phyloP scores from a whole-genome alignment of 2,888 invertebrate species.

The Clunio marinus region DNA sequence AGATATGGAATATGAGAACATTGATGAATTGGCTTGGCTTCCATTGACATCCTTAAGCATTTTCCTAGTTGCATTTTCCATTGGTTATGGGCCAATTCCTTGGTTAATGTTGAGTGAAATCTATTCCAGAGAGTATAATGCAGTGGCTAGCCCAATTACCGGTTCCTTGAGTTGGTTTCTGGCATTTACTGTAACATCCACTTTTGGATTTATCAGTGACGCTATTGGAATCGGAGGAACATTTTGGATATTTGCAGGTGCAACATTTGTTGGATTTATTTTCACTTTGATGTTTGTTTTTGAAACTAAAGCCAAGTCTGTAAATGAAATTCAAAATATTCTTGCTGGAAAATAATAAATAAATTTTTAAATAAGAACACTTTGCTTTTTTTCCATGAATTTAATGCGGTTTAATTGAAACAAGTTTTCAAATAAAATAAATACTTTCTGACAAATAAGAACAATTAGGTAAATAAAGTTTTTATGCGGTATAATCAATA shows the following conservation, averaged over 20 bases:
- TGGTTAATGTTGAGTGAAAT: conserved; percentile 73
- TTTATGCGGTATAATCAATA: too few relatives aligned
- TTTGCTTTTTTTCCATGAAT: too few relatives aligned
- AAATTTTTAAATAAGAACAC: too few relatives aligned
- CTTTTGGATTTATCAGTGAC: conserved; percentile 55
- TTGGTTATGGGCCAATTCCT: conserved; percentile 76
- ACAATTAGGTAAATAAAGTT: too few relatives aligned
- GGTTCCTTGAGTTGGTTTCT: conserved; percentile 73
- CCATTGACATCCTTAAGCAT: conserved; percentile 64
- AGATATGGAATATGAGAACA: conserved; percentile 40
- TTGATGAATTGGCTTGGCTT: too few relatives aligned
- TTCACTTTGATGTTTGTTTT: conserved; percentile 58
- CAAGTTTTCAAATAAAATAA: too few relatives aligned
- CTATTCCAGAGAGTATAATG: conserved; percentile 67
- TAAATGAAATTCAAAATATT: conserved; percentile 56
- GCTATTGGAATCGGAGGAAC: conserved; percentile 57
- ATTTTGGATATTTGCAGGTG: conserved; percentile 63
- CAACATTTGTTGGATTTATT: conserved; percentile 58
- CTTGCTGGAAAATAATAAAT: not conserved
- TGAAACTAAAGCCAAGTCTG: conserved; percentile 65
- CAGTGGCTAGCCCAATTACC: conserved; percentile 65
- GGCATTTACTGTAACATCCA: conserved; percentile 68
- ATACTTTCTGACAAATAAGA: too few relatives aligned
- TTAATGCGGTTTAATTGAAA: too few relatives aligned
- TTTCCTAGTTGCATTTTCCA: conserved; percentile 67